A percentile compares a stretch with the other conserved stretches of the same genome.
phyloP scores from a whole-genome alignment of 2,113 vertebrate species.

The Chamaetylas fuelleborni region DNA sequence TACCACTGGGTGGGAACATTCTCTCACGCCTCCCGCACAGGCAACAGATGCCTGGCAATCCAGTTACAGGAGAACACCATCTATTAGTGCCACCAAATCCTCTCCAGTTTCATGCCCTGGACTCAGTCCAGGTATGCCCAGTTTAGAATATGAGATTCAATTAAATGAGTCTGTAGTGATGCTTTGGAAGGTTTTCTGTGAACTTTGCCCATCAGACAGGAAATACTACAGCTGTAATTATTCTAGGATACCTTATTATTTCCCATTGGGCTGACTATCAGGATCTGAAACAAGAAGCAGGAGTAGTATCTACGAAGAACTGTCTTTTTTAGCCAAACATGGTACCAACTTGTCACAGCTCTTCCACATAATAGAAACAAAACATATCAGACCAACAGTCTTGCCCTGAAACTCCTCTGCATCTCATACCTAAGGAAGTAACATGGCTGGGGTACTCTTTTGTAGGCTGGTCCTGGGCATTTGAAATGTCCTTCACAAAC shows the following conservation, averaged over 20 bases:
- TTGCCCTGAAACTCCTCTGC: neutral
- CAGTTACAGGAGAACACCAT: neutral
- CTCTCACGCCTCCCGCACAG: neutral
- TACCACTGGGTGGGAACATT: neutral
- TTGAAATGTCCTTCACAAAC: neutral
- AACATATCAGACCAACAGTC: rapidly evolving
- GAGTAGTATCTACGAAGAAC: neutral
- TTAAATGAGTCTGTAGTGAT: neutral
- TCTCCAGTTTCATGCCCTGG: neutral
- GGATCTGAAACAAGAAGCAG: neutral
- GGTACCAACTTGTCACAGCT: neutral
- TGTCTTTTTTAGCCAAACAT: neutral
- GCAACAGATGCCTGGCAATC: neutral
- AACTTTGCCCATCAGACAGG: neutral
- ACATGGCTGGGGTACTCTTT: rapidly evolving
- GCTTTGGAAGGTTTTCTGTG: neutral
- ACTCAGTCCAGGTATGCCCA: neutral
- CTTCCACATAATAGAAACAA: neutral
- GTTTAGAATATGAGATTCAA: neutral
- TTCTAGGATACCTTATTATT: neutral
- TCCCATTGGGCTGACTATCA: neutral
- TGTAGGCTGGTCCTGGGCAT: neutral
- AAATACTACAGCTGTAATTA: neutral
- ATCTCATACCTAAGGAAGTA: neutral
- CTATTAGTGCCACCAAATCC: neutral